Base-by-base conservation (phyloP, 2,888 invertebrate genomes). In the Morpho achilles region DNA sequence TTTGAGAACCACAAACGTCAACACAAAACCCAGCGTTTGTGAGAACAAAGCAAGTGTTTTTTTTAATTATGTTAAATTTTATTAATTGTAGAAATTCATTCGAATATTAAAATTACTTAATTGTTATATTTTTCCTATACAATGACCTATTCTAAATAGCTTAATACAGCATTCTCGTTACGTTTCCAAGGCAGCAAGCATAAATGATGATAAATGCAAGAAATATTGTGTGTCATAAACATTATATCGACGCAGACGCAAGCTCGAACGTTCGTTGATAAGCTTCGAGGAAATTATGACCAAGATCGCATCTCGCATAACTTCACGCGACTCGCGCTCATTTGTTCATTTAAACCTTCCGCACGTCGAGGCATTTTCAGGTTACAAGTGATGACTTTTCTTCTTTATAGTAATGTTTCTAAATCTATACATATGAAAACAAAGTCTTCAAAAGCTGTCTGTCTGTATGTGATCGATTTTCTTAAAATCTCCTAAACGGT, bases 191-290 rank as follows among this genome's bases (percentile, higher is more conserved):
- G 56, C 42, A 40, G 53, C 32, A 46, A 58, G 42, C 7, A 9
- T 40, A 23, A 58, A 56, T 42, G 48, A 53, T 42, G 49, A 56
- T 62, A 56, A 63, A 63, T 47, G 42, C 40, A 45, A 54, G 42
- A 49, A 50, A 50, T 58, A 60, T 58, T 63, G 61, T 72, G 55
- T 55, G 71, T 76, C 77, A 76, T 82, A 82, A 81, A 81, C 69
- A 69, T 66, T 63, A 68, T 68, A 71, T 76, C 67, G 76, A 72
- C 72, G 66, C 61, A 51, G 54, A 43, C 48, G 42, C 64, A 66
- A 50, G 56, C 53, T 53, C 50, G 53, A 53, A 51, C 56, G 62
- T 53, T 39, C 51, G 54, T 41, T 58, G 63, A 65, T 65, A 65
- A 65, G 57, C 54, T 51, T 54, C 50, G 48, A 22, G 56, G 61